Percentiles rank a stretch among this genome's conserved stretches.
phyloP scores from a whole-genome alignment of 2,113 vertebrate species.

The Mastomys coucha region DNA sequence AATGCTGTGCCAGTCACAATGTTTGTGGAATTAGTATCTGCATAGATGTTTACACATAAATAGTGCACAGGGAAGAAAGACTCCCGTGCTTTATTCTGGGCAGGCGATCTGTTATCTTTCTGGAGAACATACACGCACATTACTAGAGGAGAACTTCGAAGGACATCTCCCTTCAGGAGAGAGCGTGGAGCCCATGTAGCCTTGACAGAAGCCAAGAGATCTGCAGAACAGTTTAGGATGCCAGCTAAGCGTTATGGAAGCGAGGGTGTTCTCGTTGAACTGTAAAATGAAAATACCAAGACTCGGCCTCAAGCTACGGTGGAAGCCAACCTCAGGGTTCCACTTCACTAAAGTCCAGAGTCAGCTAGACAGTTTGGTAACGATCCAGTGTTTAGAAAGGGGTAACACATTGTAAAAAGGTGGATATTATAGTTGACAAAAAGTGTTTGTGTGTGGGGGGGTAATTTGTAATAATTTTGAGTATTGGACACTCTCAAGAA shows the following conservation, averaged over 20 bases:
- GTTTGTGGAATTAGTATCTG: not conserved
- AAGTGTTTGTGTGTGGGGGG: not conserved
- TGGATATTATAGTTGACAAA: constrained; percentile 17
- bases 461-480: not conserved
- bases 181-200: not conserved
- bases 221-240: not conserved
- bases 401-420: not conserved
- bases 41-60: not conserved
- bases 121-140: not conserved
- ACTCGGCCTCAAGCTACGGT: not conserved
- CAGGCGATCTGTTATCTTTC: not conserved
- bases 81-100: not conserved
- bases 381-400: not conserved
- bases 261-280: not conserved
- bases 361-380: not conserved
- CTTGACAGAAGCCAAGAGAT: not conserved
- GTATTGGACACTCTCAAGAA: not conserved
- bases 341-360: not conserved
- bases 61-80: not conserved
- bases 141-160: not conserved
- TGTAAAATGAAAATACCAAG: not conserved
- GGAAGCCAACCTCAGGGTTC: not conserved
- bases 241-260: not conserved
- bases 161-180: not conserved
- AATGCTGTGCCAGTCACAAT: not conserved